These are phyloP conservation scores for Helogale parvula DNA, from an alignment of 2,113 vertebrate species.

Conservation along the genomic window DNA sequence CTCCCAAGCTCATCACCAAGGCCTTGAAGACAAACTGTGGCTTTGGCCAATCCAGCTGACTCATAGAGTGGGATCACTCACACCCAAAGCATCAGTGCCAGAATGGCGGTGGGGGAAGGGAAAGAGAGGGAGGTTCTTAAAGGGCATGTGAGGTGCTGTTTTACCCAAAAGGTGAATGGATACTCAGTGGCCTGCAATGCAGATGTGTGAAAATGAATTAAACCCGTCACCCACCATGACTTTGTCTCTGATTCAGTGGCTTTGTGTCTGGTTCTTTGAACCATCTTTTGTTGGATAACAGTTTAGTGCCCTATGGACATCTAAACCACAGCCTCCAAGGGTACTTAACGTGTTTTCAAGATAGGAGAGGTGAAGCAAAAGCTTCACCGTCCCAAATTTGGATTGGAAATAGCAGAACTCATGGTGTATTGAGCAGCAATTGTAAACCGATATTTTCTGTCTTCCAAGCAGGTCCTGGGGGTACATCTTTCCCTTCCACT, in stretches of 20 bases:
- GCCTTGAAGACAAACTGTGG: not conserved
- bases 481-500: not conserved
- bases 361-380: not conserved
- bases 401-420: not conserved
- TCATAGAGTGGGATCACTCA: not conserved
- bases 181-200: not conserved
- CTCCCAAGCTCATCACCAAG: not conserved
- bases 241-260: not conserved
- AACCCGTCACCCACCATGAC: not conserved
- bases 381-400: not conserved
- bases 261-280: not conserved
- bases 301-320: not conserved
- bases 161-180: not conserved
- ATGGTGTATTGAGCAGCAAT: not conserved
- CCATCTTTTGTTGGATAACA: not conserved
- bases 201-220: not conserved
- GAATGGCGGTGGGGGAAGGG: not conserved
- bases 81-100: not conserved
- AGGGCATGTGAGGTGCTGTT: not conserved
- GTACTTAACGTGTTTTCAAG: not conserved
- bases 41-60: not conserved
- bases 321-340: not conserved
- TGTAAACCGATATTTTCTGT: no score
- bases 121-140: not conserved
- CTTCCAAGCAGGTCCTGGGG: not conserved